Percentiles rank a stretch among this genome's conserved stretches.
Evolutionary conservation across 2,888 invertebrate genomes (phyloP).

Genomic region (Diaperis boleti): DNA sequence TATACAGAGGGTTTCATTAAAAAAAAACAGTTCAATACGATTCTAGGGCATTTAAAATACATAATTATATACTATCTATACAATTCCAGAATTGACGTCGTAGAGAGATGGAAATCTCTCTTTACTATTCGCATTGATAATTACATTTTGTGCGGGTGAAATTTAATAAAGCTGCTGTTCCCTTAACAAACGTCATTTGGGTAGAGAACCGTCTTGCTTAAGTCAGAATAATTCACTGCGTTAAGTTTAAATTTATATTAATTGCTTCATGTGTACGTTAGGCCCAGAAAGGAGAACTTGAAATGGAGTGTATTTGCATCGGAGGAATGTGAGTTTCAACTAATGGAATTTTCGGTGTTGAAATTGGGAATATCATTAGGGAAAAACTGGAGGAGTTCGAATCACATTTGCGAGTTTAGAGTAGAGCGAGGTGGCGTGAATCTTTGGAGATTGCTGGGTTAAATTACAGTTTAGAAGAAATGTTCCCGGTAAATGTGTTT

Average conservation of each 20-base stretch:
- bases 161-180: constrained; percentile 25
- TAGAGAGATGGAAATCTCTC: too few species aligned
- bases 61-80: too few species aligned
- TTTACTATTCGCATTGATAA: constrained; percentile 15
- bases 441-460: too few species aligned
- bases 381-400: neutral
- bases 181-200: constrained; percentile 11
- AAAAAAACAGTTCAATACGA: too few species aligned
- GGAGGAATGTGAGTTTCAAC: neutral
- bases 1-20: too few species aligned
- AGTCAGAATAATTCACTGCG: constrained; percentile 19
- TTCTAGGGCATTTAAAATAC: too few species aligned
- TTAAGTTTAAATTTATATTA: constrained; percentile 22
- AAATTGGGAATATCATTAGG: neutral
- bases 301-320: constrained; percentile 13
- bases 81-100: too few species aligned
- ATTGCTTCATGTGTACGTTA: constrained; percentile 11
- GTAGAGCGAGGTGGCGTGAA: too few species aligned
- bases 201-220: constrained; percentile 4
- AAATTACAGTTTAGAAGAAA: too few species aligned
- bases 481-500: too few species aligned
- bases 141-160: constrained; percentile 23
- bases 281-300: neutral
- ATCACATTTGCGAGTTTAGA: too few species aligned
- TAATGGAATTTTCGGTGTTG: constrained; percentile 9